Evolutionary conservation across 2,113 vertebrate genomes (phyloP), one percentile per base, ranked within the genome.

Genomic region (Burhinus bistriatus): DNA sequence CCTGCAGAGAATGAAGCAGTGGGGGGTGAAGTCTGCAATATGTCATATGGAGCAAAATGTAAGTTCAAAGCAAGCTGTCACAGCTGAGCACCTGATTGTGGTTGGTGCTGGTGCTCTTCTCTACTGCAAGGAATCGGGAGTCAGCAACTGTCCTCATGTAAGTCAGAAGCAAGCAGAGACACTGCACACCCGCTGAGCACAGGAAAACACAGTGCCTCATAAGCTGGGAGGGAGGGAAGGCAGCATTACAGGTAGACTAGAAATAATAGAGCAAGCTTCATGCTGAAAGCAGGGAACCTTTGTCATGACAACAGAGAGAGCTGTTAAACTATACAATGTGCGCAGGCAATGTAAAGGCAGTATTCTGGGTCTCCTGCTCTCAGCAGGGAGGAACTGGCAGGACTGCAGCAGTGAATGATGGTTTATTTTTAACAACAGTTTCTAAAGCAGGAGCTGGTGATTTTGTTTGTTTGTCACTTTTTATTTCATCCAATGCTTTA

Each of bases 341-440:
- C 0, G 0, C 84, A 59, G 82, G 59, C 72, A 77, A 38, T 20
- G 29, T 15, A 83, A 57, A 77, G 78, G 91, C 91, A 85, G 62
- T 18, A 38, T 11, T 62, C 64, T n/a, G 83, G 64, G 78, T 49
- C 78, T 93, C 79, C 72, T 25, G 82, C 72, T 80, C 83, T 52
- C 90, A 52, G 83, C 69, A 54, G 68, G 58, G 62, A 87, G 78
- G 73, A 42, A 19, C 77, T 54, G 85, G 73, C 91, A 93, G 78
- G 55, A 64, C 45, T 93, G 95, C 93, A 87, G 91, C 84, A 90
- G 18, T 57, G 71, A 95, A 83, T 27, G 87, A 85, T 61, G 75
- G 62, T 88, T 97, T 97, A 96, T 97, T 97, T 96, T 96, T 97
- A 97, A 93, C 92, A 92, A 49, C 87, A 55, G 75, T 70, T 90